These are phyloP conservation scores for Stegodyphus mimosarum DNA, from an alignment of 1,140 invertebrate species.

Conservation along the genomic window DNA sequence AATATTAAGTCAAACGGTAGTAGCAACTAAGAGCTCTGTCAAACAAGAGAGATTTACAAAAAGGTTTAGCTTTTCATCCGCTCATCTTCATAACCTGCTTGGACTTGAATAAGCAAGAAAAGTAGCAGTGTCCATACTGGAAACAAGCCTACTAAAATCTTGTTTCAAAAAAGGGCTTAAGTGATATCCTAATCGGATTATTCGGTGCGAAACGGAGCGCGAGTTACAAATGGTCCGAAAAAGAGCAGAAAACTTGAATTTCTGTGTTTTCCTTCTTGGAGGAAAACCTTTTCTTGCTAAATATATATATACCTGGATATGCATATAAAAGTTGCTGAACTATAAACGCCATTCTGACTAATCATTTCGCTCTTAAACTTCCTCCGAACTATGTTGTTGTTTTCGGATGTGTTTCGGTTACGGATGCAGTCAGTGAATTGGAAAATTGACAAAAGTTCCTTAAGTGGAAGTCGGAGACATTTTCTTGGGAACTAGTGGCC, in stretches of 20 bases:
- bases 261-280: not conserved
- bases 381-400: not conserved
- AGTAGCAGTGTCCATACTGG: not conserved
- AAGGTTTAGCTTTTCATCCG: not conserved
- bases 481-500: conserved; percentile 16
- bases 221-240: conserved; percentile 41
- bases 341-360: conserved; percentile 32
- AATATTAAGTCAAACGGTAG: not conserved
- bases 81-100: not conserved
- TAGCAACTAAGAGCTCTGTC: not conserved
- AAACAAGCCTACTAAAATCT: conserved; percentile 5
- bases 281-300: not conserved
- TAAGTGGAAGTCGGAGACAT: not conserved
- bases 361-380: conserved; percentile 33
- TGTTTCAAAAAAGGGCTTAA: conserved; percentile 6
- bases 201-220: not conserved
- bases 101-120: not conserved
- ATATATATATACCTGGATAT: not conserved
- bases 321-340: conserved; percentile 38
- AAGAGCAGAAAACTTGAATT: not conserved
- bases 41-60: not conserved
- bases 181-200: conserved; percentile 41
- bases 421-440: conserved; percentile 27
- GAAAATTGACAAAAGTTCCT: conserved; percentile 17
- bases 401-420: conserved; percentile 3